phyloP scores from a whole-genome alignment of 1,140 invertebrate genomes.

The Sitobion miscanthi region DNA sequence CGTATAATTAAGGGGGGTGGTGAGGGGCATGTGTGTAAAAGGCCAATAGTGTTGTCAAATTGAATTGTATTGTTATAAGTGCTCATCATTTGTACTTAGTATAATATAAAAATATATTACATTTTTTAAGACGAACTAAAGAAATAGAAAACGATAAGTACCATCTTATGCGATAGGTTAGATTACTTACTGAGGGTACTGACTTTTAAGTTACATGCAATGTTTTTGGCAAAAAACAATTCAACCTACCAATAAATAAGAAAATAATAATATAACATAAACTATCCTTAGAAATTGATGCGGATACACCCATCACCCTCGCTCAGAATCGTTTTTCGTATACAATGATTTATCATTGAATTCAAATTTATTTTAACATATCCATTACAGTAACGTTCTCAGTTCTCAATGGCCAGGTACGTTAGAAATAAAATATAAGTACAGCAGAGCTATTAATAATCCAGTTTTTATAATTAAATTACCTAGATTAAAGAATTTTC shows the following conservation, averaged over 20 bases:
- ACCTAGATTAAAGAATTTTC: no score
- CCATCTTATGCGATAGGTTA: not conserved
- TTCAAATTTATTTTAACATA: not conserved
- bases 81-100: not conserved
- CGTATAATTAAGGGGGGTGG: not conserved
- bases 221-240: not conserved
- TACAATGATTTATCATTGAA: not conserved
- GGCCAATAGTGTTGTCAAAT: not conserved
- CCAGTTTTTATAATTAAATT: not conserved
- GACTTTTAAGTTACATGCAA: not conserved
- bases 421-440: not conserved
- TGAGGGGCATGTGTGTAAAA: not conserved
- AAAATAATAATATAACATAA: no score
- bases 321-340: not conserved
- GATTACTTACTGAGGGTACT: no score
- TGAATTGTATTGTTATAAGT: not conserved
- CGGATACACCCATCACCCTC: not conserved
- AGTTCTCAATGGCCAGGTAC: not conserved
- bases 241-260: not conserved
- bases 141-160: not conserved
- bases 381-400: not conserved
- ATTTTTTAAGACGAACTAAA: not conserved
- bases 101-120: not conserved
- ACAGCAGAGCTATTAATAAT: not conserved
- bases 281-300: not conserved